Base-by-base conservation (phyloP, 1,140 invertebrate species). In the Andricus grossulariae region DNA sequence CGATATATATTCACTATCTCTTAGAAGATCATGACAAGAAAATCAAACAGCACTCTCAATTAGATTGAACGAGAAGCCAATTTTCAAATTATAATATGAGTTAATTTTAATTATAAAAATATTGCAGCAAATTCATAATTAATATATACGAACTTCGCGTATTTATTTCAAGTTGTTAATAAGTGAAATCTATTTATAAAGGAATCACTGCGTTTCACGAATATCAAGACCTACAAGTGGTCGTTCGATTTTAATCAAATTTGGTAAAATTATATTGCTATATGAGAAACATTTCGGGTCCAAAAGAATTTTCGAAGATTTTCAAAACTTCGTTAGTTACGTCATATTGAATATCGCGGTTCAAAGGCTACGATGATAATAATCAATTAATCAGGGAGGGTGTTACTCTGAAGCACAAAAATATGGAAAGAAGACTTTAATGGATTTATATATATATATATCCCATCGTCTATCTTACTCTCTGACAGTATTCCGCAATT, bases 401-500 rank as follows among this genome's bases (percentile, higher is more conserved):
- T 3, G 60, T 13, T 39, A 39, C 16, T 39, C n/a, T 7, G 32
- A 66, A 66, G 25, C 60, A 25, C 3, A 66, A 66, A 66, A 66
- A 66, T 66, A 32, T 45, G 32, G 32, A 39, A 66, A 66, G 60
- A 16, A 66, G 60, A 13, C 45, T 66, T 66, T 32, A 66, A 66
- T 66, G 60, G 60, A 66, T 39, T 66, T 66, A n/a, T n/a, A n/a
- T n/a, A n/a, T n/a, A n/a, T n/a, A n/a, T n/a, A n/a, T 12, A 15
- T 66, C 25, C 16, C 25, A 66, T 66, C 60, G 60, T 66, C 32
- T 45, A 66, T 66, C 60, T 66, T 66, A 39, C 60, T 66, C 60
- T 66, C 60, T 66, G 60, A 66, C 60, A 66, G 60, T 66, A 66
- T 66, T 66, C 60, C 25, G 60, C 60, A 66, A 66, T 66, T 66